These are phyloP conservation scores for Choristoneura rosaceana DNA, from an alignment of 2,888 invertebrate genomes.

Conservation along the genomic window DNA sequence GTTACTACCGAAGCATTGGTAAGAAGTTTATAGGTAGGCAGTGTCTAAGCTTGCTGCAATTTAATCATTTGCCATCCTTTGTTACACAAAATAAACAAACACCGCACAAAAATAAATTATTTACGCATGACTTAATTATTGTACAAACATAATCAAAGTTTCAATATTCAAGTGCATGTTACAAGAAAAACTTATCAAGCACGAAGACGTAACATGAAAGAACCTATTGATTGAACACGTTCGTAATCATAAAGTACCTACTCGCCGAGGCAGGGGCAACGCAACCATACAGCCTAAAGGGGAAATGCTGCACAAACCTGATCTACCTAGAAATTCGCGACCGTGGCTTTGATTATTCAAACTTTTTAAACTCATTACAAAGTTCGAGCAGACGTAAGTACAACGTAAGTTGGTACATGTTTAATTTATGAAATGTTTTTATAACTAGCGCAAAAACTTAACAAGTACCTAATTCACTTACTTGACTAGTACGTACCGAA, in stretches of 20 bases:
- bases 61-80: too few species aligned
- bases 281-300: conserved; percentile 62
- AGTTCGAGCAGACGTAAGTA: background rate
- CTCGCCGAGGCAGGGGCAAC: conserved; percentile 48
- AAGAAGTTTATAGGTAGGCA: too few species aligned
- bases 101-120: too few species aligned
- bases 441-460: background rate
- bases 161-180: background rate
- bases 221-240: conserved; percentile 63
- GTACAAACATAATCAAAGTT: background rate
- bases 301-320: conserved; percentile 73
- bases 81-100: too few species aligned
- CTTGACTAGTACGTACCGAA: conserved; percentile 83
- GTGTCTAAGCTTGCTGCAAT: too few species aligned
- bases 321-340: conserved; percentile 61
- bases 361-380: conserved; percentile 22
- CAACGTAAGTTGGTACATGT: background rate
- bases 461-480: background rate
- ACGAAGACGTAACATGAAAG: conserved; percentile 33
- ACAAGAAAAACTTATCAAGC: conserved; percentile 20
- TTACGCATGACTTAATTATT: background rate
- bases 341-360: conserved; percentile 32
- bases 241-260: conserved; percentile 46
- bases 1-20: too few species aligned
- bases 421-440: background rate